phyloP scores from a whole-genome alignment of 92 coral and sea anemone genomes.

The Isaurus tuberculatus region DNA sequence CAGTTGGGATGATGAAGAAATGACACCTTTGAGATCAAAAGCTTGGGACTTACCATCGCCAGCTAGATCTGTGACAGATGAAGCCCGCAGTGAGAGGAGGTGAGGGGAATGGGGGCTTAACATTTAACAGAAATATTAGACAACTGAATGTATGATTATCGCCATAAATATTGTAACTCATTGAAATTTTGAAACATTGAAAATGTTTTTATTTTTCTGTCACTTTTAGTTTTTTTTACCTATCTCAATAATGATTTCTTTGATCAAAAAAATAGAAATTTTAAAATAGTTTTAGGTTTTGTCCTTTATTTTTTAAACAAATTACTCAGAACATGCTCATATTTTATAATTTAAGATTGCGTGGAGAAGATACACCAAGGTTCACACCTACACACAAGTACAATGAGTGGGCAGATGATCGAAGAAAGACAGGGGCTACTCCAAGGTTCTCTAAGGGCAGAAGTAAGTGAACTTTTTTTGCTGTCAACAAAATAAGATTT shows the following conservation, averaged over 20 bases:
- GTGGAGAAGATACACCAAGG: slow-evolving; percentile 86
- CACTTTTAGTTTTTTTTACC: too few relatives aligned
- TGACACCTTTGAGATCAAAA: slow-evolving; percentile 74
- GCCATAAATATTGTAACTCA: too few relatives aligned
- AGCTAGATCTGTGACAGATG: slow-evolving; percentile 84
- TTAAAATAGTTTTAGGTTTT: too few relatives aligned
- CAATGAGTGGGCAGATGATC: slow-evolving; percentile 95
- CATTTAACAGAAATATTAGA: too few relatives aligned
- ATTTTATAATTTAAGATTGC: slow-evolving; percentile 7
- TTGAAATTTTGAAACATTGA: too few relatives aligned
- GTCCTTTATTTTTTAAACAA: too few relatives aligned
- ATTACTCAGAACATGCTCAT: background rate
- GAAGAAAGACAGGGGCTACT: slow-evolving; percentile 83
- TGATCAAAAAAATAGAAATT: too few relatives aligned
- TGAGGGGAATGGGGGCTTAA: background rate
- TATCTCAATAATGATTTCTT: too few relatives aligned
- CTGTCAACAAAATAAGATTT: background rate
- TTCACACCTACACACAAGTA: slow-evolving; percentile 97
- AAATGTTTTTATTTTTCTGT: too few relatives aligned
- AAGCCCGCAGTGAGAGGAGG: slow-evolving; percentile 83
- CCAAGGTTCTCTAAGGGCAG: slow-evolving; percentile 94
- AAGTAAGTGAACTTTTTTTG: slow-evolving; percentile 57
- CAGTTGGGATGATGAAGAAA: slow-evolving; percentile 94
- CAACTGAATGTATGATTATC: too few relatives aligned
- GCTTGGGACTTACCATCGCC: slow-evolving; percentile 98